These are phyloP conservation scores for Heliconius erato DNA, from an alignment of 2,888 invertebrate species.

Conservation along the genomic window DNA sequence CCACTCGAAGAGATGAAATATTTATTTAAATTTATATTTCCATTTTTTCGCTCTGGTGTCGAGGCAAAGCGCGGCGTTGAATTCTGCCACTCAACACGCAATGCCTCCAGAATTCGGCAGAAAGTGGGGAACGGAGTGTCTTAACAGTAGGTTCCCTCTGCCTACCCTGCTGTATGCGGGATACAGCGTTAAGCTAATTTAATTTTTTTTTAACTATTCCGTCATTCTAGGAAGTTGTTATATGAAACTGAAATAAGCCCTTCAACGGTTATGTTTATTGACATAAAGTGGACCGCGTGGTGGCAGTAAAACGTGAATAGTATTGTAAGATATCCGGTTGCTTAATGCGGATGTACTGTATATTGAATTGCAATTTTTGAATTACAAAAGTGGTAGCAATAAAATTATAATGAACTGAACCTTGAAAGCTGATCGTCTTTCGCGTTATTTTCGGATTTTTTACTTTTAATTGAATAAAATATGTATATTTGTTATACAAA, in stretches of 20 bases:
- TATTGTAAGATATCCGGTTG: slow-evolving; percentile 22
- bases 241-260: slow-evolving; percentile 62
- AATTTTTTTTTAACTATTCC: too few relatives aligned
- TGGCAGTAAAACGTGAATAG: slow-evolving; percentile 51
- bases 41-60: too few relatives aligned
- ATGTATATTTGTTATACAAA: too few relatives aligned
- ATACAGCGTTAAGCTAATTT: too few relatives aligned
- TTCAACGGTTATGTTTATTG: slow-evolving; percentile 49
- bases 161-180: too few relatives aligned
- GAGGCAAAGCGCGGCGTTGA: too few relatives aligned
- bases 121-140: too few relatives aligned
- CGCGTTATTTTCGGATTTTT: neutral
- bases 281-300: slow-evolving; percentile 50
- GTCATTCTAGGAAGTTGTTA: slow-evolving; percentile 21
- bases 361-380: slow-evolving; percentile 2
- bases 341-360: slow-evolving; percentile 12
- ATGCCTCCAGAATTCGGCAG: too few relatives aligned
- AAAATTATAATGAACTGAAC: neutral
- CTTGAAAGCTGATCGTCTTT: neutral
- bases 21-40: too few relatives aligned
- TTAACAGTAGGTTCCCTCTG: too few relatives aligned
- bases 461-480: neutral
- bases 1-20: too few relatives aligned
- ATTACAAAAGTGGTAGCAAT: neutral
- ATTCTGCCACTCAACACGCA: too few relatives aligned